Base-by-base conservation (phyloP, 2,113 vertebrate species). In the Illadopsis cleaveri region DNA sequence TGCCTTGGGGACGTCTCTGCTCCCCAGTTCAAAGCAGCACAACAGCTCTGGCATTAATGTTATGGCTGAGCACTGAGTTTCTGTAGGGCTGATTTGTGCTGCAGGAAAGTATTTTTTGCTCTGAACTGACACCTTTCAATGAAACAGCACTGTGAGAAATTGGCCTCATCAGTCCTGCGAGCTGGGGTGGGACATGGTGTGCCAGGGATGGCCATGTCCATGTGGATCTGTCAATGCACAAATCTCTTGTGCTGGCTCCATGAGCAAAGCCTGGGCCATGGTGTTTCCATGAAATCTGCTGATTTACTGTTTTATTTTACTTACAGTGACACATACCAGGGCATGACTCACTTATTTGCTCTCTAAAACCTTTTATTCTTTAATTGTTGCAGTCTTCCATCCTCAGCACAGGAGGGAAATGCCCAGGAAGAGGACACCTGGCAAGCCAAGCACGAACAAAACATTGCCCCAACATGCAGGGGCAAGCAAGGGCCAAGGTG, bases 131-230 rank as follows among this genome's bases (percentile, higher is more conserved):
- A 69, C 44, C 72, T 86, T 60, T 47, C 81, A 28, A 24, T 11
- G 22, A 61, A 82, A 61, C 0, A 9, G 22, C 23, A 5, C 47
- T 40, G 45, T 44, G 50, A 82, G 35, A 70, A 70, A 62, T 14
- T 7, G 0, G 11, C 37, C 42, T 17, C 51, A 42, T 42, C 2
- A 2, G 45, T 37, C 25, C 58, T 16, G 53, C 0, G 0, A 76
- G 51, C 25, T 22, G 10, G 42, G 65, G 17, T n/a, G 75, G 40
- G 47, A n/a, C 54, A 58, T 3, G 0, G 3, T 5, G 2, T 0
- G 0, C 10, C 51, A 50, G 53, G 13, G 54, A 56, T 5, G 4
- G 28, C 37, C 7, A 5, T 2, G 0, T 22, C 42, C 6, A 1
- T 25, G 37, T 1, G 3, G 35, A 35, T 48, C 57, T 58, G 15